Conservation (phyloP, 1,140 invertebrate species). For the Megalopta genalis region DNA sequence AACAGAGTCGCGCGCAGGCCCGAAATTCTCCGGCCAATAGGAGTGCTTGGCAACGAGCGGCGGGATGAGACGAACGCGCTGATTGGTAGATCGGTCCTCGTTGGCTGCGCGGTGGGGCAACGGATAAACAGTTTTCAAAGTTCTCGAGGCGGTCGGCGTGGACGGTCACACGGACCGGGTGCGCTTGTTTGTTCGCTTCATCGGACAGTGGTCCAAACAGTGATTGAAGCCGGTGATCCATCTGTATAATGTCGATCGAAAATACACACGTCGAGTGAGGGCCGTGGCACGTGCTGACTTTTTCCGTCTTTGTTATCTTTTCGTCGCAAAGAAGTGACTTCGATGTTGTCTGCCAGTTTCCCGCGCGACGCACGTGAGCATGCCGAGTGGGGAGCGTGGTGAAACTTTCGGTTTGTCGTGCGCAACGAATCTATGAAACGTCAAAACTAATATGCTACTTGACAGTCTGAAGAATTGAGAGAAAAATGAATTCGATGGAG, state of each 20-base stretch:
- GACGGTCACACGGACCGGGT: slow-evolving; percentile 53
- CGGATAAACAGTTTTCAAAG: slow-evolving; percentile 61
- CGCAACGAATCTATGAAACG: background rate
- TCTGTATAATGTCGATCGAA: background rate
- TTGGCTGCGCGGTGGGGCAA: slow-evolving; percentile 51
- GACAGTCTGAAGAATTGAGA: background rate
- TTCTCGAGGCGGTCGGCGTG: slow-evolving; percentile 42
- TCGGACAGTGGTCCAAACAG: too few species aligned
- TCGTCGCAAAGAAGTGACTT: slow-evolving; percentile 21
- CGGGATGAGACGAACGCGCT: slow-evolving; percentile 59
- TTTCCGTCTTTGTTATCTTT: background rate
- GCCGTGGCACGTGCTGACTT: background rate
- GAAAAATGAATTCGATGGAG: slow-evolving; percentile 53
- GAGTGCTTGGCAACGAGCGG: slow-evolving; percentile 51
- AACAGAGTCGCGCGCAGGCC: slow-evolving; percentile 30
- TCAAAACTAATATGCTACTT: background rate
- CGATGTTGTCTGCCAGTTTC: slow-evolving; percentile 35
- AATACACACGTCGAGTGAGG: slow-evolving; percentile 7
- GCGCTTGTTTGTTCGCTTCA: slow-evolving; percentile 54
- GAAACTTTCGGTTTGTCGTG: slow-evolving; percentile 4
- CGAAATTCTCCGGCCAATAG: slow-evolving; percentile 51
- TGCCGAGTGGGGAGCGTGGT: background rate
- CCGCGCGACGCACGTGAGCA: slow-evolving; percentile 52
- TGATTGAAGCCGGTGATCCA: background rate
- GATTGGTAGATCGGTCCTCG: slow-evolving; percentile 56